phyloP scores from a whole-genome alignment of 2,113 vertebrate genomes.

The Pachypanchax playfairii region DNA sequence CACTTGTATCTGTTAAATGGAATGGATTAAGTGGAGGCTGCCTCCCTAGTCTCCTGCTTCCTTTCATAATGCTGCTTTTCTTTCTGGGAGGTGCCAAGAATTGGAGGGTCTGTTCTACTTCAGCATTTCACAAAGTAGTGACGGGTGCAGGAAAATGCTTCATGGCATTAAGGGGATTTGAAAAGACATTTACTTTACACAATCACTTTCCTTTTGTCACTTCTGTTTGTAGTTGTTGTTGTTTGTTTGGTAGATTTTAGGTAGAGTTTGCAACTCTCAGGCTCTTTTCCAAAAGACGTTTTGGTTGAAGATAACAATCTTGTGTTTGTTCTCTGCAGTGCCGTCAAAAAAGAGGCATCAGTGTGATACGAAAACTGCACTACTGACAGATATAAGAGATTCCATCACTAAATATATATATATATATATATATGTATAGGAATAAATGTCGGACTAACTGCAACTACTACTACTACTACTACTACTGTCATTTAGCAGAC shows the following conservation, averaged over 20 bases:
- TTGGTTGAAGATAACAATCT: slow-evolving; percentile 64
- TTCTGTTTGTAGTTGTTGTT: slow-evolving; percentile 8
- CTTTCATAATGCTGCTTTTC: slow-evolving; percentile 78
- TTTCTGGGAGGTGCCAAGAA: slow-evolving; percentile 64
- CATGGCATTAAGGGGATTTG: slow-evolving; percentile 70
- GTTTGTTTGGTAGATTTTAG: slow-evolving; percentile 66
- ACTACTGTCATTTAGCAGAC: no score
- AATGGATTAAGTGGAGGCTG: slow-evolving; percentile 81
- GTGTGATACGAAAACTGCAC: slow-evolving; percentile 29
- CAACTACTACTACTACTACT: no score
- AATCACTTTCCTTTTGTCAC: slow-evolving; percentile 64
- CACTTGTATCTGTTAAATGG: slow-evolving; percentile 80
- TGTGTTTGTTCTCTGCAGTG: slow-evolving; percentile 48
- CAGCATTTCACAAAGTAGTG: slow-evolving; percentile 64
- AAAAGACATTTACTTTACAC: slow-evolving; percentile 72
- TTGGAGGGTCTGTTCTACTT: slow-evolving; percentile 62
- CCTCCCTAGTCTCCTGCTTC: slow-evolving; percentile 65
- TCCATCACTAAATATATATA: slow-evolving; percentile 31
- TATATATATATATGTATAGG: slow-evolving; percentile 37
- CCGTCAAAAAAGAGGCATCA: slow-evolving; percentile 47
- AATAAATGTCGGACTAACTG: slow-evolving; percentile 41
- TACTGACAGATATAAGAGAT: slow-evolving; percentile 33
- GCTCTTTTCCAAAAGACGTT: slow-evolving; percentile 57
- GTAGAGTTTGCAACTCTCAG: slow-evolving; percentile 51
- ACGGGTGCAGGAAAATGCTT: slow-evolving; percentile 76